A percentile compares a stretch with the other conserved stretches of the same genome.
Evolutionary conservation across 2,888 invertebrate species (phyloP).

Genomic region (Catotricha subobsoleta): DNA sequence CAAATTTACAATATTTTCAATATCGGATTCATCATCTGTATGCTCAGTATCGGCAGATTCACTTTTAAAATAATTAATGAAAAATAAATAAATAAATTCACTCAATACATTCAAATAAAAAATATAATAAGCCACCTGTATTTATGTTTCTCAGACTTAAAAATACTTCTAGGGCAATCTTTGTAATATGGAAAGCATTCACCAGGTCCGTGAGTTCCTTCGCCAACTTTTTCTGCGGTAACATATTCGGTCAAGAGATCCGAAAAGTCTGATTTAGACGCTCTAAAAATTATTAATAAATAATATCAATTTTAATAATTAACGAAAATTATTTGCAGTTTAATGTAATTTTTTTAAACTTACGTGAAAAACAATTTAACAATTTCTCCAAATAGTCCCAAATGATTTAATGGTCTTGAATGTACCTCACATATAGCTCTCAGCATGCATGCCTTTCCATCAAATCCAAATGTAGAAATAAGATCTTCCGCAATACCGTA

Average conservation of each 20-base stretch:
- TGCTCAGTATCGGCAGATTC: no score
- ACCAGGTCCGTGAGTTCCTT: constrained; percentile 40
- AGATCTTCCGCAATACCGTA: constrained; percentile 65
- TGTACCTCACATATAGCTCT: constrained; percentile 76
- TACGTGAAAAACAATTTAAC: constrained; percentile 69
- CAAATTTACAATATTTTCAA: no score
- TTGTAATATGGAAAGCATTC: constrained; percentile 77
- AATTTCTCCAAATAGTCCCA: constrained; percentile 67
- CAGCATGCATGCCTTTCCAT: constrained; percentile 64
- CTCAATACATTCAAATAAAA: no score
- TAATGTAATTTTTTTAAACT: constrained; percentile 21
- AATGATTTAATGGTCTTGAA: constrained; percentile 55
- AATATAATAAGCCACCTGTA: no score
- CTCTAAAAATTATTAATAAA: constrained; percentile 32
- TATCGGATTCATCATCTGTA: no score
- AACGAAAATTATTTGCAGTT: background rate
- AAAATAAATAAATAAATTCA: no score
- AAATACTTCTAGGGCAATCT: constrained; percentile 65
- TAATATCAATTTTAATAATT: background rate
- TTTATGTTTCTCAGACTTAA: constrained; percentile 27
- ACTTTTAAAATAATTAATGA: no score
- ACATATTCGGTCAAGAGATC: constrained; percentile 57
- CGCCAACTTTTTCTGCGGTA: constrained; percentile 59
- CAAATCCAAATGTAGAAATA: constrained; percentile 59
- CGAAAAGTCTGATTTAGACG: constrained; percentile 65